Conservation (phyloP, 1,140 invertebrate genomes). For the Drosophila arizonae region DNA sequence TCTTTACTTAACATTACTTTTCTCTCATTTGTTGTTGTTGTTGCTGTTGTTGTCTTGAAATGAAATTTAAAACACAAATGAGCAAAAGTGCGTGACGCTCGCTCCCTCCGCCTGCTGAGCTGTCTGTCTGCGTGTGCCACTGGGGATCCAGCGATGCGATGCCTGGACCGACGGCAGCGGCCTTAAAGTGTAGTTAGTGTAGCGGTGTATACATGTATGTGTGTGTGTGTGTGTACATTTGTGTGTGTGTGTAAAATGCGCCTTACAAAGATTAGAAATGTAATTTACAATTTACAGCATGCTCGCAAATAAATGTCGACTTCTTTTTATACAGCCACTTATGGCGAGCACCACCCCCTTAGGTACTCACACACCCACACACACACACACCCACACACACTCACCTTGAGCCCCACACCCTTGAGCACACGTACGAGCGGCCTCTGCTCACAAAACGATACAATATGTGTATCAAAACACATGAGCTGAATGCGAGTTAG, state of each 20-base stretch:
- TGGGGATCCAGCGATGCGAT: constrained; percentile 29
- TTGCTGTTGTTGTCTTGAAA: constrained; percentile 54
- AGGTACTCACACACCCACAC: constrained; percentile 3
- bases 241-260: constrained; percentile 30
- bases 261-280: constrained; percentile 76
- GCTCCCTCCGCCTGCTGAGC: neutral
- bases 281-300: constrained; percentile 82
- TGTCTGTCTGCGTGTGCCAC: constrained; percentile 40
- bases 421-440: constrained; percentile 37
- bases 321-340: constrained; percentile 80
- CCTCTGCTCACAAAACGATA: constrained; percentile 68
- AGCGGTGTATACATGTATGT: constrained; percentile 17
- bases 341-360: constrained; percentile 41
- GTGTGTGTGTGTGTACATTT: constrained; percentile 11
- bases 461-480: constrained; percentile 80
- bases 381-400: constrained; percentile 9
- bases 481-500: constrained; percentile 55
- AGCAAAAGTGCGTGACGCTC: constrained; percentile 74
- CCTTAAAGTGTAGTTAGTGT: constrained; percentile 62
- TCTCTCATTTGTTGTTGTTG: constrained; percentile 18
- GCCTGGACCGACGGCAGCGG: constrained; percentile 37
- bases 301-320: constrained; percentile 81
- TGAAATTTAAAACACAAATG: constrained; percentile 81
- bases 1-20: constrained; percentile 57
- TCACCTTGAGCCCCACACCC: constrained; percentile 10